phyloP scores from a whole-genome alignment of 2,113 vertebrate species.

The Chaetops frenatus region DNA sequence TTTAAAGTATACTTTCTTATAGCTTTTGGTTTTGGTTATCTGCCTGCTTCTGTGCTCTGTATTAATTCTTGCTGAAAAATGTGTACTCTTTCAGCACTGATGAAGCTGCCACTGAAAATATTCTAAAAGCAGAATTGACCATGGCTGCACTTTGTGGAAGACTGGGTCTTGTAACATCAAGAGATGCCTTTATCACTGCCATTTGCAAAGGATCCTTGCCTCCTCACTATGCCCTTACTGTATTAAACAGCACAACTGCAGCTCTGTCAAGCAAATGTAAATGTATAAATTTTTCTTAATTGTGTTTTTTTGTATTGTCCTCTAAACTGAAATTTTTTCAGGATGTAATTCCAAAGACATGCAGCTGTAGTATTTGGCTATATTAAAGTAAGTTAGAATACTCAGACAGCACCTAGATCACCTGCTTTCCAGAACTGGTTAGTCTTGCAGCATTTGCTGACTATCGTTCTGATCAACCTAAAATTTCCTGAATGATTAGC shows the following conservation, averaged over 20 bases:
- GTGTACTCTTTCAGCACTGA: slow-evolving; percentile 82
- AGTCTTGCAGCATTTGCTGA: background rate
- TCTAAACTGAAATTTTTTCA: background rate
- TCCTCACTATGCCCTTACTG: slow-evolving; percentile 94
- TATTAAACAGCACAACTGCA: slow-evolving; percentile 81
- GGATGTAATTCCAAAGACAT: background rate
- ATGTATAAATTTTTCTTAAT: background rate
- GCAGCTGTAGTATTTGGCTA: background rate
- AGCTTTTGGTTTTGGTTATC: background rate
- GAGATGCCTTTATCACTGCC: slow-evolving; percentile 97
- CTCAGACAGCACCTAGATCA: background rate
- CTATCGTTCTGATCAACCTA: background rate
- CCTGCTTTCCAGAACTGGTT: background rate
- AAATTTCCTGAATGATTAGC: background rate
- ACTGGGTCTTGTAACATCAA: slow-evolving; percentile 89
- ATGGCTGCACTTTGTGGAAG: slow-evolving; percentile 95
- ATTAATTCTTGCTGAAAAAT: background rate
- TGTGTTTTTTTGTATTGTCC: background rate
- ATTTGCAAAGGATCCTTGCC: slow-evolving; percentile 98
- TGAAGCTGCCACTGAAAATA: slow-evolving; percentile 96
- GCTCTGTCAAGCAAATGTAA: slow-evolving; percentile 89
- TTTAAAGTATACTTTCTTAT: background rate
- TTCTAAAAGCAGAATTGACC: slow-evolving; percentile 94
- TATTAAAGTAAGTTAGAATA: background rate
- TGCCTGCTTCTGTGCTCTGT: background rate